phyloP scores from a whole-genome alignment of 2,888 invertebrate genomes.

The Aplocera efformata region DNA sequence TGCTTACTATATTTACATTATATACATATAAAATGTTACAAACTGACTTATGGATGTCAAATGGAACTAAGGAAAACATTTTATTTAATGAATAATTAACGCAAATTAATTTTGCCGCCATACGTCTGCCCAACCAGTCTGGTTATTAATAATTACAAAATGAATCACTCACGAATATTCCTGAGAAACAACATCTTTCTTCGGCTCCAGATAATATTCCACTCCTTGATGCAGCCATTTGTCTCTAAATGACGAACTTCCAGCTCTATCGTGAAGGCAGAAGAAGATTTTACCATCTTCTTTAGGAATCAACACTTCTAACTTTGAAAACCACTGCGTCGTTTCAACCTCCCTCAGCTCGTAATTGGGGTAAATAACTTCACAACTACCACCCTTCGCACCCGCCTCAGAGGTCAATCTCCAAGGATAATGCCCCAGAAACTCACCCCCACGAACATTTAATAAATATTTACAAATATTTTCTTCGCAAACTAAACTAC shows the following conservation, averaged over 20 bases:
- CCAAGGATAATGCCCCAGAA: conserved; percentile 67
- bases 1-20: too few relatives aligned
- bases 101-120: too few relatives aligned
- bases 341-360: conserved; percentile 61
- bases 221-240: conserved; percentile 78
- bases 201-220: conserved; percentile 59
- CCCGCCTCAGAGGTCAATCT: conserved; percentile 57
- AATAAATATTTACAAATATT: conserved; percentile 73
- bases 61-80: too few relatives aligned
- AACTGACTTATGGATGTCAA: too few relatives aligned
- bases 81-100: too few relatives aligned
- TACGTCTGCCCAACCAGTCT: too few relatives aligned
- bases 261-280: conserved; percentile 51
- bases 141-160: too few relatives aligned
- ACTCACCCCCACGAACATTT: conserved; percentile 60
- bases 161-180: conserved; percentile 35
- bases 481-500: conserved; percentile 45
- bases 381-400: conserved; percentile 54
- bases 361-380: conserved; percentile 58
- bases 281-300: conserved; percentile 52
- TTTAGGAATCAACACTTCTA: conserved; percentile 53
- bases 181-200: conserved; percentile 30
- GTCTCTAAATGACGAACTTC: conserved; percentile 49
- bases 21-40: too few relatives aligned
- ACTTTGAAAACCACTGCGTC: conserved; percentile 44